These are phyloP conservation scores for Eurytoma californica DNA, from an alignment of 2,888 invertebrate genomes.

Conservation along the genomic window DNA sequence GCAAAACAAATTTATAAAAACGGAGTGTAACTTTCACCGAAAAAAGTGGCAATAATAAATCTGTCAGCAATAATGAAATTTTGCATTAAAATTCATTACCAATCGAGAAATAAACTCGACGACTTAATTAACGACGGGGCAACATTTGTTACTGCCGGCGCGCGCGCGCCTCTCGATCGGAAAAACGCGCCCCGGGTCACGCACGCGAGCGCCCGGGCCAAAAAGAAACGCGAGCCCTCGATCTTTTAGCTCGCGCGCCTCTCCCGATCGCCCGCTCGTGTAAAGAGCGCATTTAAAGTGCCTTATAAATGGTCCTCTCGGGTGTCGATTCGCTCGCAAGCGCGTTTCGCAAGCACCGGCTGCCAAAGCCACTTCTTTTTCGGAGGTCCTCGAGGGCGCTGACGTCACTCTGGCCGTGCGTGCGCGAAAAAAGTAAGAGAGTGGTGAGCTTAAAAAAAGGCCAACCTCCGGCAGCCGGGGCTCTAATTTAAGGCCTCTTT, in stretches of 20 bases:
- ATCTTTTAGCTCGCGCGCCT: neutral
- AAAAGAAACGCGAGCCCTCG: neutral
- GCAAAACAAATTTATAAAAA: too few relatives aligned
- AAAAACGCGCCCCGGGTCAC: too few relatives aligned
- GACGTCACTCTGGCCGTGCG: neutral
- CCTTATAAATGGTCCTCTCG: constrained; percentile 6
- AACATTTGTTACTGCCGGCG: too few relatives aligned
- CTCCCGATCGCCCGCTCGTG: neutral
- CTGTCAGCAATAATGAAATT: too few relatives aligned
- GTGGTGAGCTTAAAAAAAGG: neutral
- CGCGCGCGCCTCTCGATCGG: too few relatives aligned
- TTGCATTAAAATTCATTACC: too few relatives aligned
- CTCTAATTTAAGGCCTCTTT: constrained; percentile 44
- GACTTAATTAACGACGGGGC: too few relatives aligned
- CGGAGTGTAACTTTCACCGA: too few relatives aligned
- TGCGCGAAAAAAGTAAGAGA: neutral
- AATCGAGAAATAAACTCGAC: too few relatives aligned
- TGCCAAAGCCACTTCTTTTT: constrained; percentile 25
- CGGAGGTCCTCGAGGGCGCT: neutral
- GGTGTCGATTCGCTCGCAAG: constrained; percentile 24
- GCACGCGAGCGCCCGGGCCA: neutral
- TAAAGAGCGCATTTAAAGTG: constrained; percentile 22
- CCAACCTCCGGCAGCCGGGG: neutral
- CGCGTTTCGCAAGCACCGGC: neutral
- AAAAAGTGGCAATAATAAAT: too few relatives aligned